These are phyloP conservation scores for Pomacea canaliculata DNA, from an alignment of 2,888 invertebrate species.

Conservation along the genomic window DNA sequence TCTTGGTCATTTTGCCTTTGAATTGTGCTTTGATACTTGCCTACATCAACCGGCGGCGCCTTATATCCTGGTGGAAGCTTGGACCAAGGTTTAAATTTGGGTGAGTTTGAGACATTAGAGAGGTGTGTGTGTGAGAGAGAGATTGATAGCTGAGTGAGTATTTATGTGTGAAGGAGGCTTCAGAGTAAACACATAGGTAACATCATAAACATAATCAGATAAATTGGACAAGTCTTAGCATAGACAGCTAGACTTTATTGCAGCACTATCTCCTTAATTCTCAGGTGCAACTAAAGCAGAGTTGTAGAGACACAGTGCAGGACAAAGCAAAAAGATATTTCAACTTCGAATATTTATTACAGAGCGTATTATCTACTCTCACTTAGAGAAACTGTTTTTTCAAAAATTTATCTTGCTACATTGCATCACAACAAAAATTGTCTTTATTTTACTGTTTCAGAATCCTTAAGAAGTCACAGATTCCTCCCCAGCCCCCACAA, in stretches of 20 bases:
- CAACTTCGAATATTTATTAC: too few species aligned
- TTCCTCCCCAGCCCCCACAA: slow-evolving; percentile 31
- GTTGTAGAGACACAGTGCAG: too few species aligned
- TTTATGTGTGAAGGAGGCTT: too few species aligned
- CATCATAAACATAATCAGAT: too few species aligned
- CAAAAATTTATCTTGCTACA: not conserved
- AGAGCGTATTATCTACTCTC: not conserved
- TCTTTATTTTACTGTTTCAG: slow-evolving; percentile 9
- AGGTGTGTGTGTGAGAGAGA: not conserved
- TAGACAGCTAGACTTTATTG: too few species aligned
- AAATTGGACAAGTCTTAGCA: too few species aligned
- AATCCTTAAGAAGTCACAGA: slow-evolving; percentile 20
- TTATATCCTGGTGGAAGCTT: slow-evolving; percentile 73
- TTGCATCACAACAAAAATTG: too few species aligned
- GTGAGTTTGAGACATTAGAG: slow-evolving; percentile 2
- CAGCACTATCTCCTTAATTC: too few species aligned
- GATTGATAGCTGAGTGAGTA: too few species aligned
- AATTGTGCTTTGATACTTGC: slow-evolving; percentile 78
- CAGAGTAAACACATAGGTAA: too few species aligned
- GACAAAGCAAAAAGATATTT: too few species aligned
- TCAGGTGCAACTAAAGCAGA: too few species aligned
- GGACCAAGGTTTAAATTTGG: slow-evolving; percentile 37
- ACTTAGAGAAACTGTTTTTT: not conserved
- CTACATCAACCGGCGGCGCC: slow-evolving; percentile 82
- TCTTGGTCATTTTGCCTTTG: slow-evolving; percentile 86